A percentile compares a stretch with the other conserved stretches of the same genome.
Evolutionary conservation across 53 echinoderm and acorn worm species (phyloP).

Genomic region (Arbacia lixula): DNA sequence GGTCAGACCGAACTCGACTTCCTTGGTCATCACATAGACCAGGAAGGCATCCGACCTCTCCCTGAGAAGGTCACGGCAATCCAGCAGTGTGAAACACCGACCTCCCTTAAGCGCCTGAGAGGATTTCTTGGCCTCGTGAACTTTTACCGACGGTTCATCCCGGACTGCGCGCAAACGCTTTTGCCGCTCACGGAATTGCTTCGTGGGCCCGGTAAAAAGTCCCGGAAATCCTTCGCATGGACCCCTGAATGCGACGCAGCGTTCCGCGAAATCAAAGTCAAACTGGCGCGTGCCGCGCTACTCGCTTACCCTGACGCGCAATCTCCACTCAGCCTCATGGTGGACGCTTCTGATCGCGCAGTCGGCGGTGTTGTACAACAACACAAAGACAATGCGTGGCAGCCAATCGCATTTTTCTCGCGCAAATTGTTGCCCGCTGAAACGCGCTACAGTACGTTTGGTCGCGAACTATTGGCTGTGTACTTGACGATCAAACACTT

Average conservation of each 20-base stretch:
- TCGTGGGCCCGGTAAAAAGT: not conserved
- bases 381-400: constrained; percentile 27
- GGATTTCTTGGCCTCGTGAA: no score
- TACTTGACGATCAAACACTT: constrained; percentile 60
- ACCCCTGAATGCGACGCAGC: constrained; percentile 1
- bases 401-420: constrained; percentile 62
- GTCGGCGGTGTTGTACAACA: constrained; percentile 67
- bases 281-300: constrained; percentile 26
- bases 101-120: constrained; percentile 38
- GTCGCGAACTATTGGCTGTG: constrained; percentile 56
- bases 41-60: no score
- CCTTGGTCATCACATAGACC: no score
- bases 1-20: constrained; percentile 7
- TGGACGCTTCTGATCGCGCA: constrained; percentile 65
- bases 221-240: constrained; percentile 17
- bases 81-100: constrained; percentile 40
- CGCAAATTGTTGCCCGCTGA: constrained; percentile 55
- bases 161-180: no score
- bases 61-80: constrained; percentile 60
- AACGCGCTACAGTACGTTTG: constrained; percentile 62
- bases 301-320: constrained; percentile 49
- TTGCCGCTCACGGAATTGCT: no score
- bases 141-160: no score
- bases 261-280: constrained; percentile 38
- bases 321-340: constrained; percentile 41